These are phyloP conservation scores for Physella acuta DNA, from an alignment of 1,140 invertebrate species.

Conservation along the genomic window DNA sequence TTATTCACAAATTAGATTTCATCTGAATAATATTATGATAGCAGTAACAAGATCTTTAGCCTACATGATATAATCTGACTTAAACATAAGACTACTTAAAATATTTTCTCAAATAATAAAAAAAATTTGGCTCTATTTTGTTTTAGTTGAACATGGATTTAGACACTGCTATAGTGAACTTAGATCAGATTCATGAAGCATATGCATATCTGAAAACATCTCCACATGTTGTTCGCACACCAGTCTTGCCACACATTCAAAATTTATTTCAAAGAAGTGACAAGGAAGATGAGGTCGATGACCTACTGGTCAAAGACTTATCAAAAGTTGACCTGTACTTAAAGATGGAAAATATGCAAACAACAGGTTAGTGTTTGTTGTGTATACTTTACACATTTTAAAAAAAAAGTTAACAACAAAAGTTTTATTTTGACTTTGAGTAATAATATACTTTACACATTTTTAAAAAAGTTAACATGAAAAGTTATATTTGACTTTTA, in stretches of 20 bases:
- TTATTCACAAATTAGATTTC: no score
- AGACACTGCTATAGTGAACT: constrained; percentile 12
- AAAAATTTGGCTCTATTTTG: not conserved
- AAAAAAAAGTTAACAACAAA: not conserved
- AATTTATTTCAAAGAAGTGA: constrained; percentile 7
- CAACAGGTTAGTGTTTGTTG: constrained; percentile 37
- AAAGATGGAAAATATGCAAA: constrained; percentile 54
- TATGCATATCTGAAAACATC: not conserved
- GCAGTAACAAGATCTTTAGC: no score
- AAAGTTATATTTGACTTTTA: no score
- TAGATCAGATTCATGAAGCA: constrained; percentile 11
- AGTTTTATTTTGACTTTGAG: not conserved
- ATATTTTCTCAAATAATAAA: no score
- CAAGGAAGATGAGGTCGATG: not conserved
- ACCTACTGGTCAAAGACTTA: not conserved
- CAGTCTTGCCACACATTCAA: constrained; percentile 10
- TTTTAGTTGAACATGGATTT: constrained; percentile 21
- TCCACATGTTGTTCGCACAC: constrained; percentile 12
- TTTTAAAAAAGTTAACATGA: not conserved
- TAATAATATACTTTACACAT: not conserved
- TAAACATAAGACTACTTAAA: no score
- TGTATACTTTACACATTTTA: not conserved
- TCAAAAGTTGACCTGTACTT: constrained; percentile 38
- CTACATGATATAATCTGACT: no score
- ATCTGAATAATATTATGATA: no score